phyloP scores from a whole-genome alignment of 2,113 vertebrate genomes.

The Corythoichthys intestinalis region DNA sequence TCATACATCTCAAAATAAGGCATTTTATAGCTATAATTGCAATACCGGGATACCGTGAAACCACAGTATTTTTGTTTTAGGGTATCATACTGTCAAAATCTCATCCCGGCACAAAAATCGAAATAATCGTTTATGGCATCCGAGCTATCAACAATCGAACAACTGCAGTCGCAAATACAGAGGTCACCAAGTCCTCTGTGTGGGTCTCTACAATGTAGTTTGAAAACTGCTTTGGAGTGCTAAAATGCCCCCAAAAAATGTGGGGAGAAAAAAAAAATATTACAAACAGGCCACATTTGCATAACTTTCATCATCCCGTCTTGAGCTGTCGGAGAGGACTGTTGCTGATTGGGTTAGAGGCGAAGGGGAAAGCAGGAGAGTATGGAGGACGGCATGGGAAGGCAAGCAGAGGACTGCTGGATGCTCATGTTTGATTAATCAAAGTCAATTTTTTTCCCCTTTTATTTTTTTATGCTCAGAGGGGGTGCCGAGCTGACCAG shows the following conservation, averaged over 20 bases:
- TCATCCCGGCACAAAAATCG: too few relatives aligned
- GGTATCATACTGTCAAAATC: too few relatives aligned
- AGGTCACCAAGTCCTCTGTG: constrained; percentile 1
- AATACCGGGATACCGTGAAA: too few relatives aligned
- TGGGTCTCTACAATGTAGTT: constrained; percentile 32
- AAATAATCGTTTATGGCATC: too few relatives aligned
- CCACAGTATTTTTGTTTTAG: too few relatives aligned
- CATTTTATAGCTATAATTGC: too few relatives aligned
- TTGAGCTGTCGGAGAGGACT: constrained; percentile 60
- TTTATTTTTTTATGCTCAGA: constrained; percentile 53
- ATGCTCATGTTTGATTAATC: constrained; percentile 78
- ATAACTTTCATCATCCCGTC: constrained; percentile 73
- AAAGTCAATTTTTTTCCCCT: constrained; percentile 53
- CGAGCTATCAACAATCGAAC: too few relatives aligned
- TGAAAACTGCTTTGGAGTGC: constrained; percentile 48
- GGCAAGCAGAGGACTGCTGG: constrained; percentile 61
- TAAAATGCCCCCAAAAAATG: constrained; percentile 52
- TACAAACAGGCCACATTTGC: constrained; percentile 71
- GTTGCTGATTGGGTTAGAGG: constrained; percentile 67
- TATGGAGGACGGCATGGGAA: constrained; percentile 49
- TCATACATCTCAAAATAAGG: too few relatives aligned
- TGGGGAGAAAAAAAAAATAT: constrained; percentile 65
- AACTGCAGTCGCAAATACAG: background rate
- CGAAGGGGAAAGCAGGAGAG: constrained; percentile 44
- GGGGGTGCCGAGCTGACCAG: constrained; percentile 65